Evolutionary conservation across 2,888 invertebrate genomes (phyloP), one percentile per base, ranked within the genome.

Genomic region (Abrostola triplasia): DNA sequence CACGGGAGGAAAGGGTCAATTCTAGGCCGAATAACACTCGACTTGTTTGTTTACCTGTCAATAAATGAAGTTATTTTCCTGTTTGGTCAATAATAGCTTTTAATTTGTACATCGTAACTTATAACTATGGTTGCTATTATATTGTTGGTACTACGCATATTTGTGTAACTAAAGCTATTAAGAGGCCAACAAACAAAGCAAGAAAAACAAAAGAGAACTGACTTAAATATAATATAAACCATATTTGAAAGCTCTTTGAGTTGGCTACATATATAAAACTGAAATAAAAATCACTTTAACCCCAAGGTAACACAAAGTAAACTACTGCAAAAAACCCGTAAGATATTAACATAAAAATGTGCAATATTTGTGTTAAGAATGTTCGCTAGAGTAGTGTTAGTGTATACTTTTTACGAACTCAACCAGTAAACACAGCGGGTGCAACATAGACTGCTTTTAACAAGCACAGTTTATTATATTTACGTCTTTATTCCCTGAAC

Each of bases 391-490:
- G 36, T 53, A 57, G 48, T 61, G 2, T 59, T 42, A 52, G 5
- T 37, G 11, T 49, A 64, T 60, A 53, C 62, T 40, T 54, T 67
- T 59, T 37, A 59, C 52, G 24, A 52, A 12, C 7, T 41, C 36
- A 54, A 64, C 50, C 7, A 44, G n/a, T 57, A 47, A 36, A 48
- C 60, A 49, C 51, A 50, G 24, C 8, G 11, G 42, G 36, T 13
- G 37, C 53, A 36, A 36, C 38, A 64, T 47, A 52, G 38, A 55
- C 41, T 36, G 10, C 8, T 51, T 62, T 54, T 49, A 52, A 55
- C 13, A 13, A 24, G 44, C 13, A 59, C 47, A 38, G 11, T 55
- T 50, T 38, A 51, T 63, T 47, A 50, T 63, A 24, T 53, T 35
- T 62, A 42, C 44, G 44, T 36, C 13, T 24, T 9, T 47, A 10